These are phyloP conservation scores for Avahi laniger DNA, from an alignment of 2,797 vertebrate species.

Conservation along the genomic window DNA sequence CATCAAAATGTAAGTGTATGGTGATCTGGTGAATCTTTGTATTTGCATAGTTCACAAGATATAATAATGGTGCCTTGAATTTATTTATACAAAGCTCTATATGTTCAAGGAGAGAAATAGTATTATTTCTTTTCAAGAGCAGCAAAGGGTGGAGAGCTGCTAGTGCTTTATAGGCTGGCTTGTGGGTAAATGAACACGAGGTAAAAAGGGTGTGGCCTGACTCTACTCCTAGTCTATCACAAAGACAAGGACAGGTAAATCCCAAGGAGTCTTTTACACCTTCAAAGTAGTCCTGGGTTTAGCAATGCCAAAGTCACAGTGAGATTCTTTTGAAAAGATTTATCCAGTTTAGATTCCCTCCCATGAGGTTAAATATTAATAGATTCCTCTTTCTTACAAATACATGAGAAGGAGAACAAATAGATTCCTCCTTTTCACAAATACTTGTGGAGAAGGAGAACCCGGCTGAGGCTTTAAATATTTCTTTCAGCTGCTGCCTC, in stretches of 20 bases:
- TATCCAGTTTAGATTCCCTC: not conserved
- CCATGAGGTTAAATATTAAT: not conserved
- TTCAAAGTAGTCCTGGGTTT: not conserved
- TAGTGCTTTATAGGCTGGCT: not conserved
- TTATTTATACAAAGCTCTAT: not conserved
- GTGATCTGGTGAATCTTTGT: not conserved
- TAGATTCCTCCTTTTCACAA: not conserved
- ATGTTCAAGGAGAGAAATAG: not conserved
- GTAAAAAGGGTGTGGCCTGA: not conserved
- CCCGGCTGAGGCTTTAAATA: not conserved
- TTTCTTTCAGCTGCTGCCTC: not conserved
- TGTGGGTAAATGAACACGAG: not conserved
- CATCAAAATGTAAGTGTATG: not conserved
- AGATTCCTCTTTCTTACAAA: not conserved
- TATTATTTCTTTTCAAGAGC: not conserved
- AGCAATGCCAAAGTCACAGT: not conserved
- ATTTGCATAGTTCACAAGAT: not conserved
- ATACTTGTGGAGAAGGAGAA: not conserved
- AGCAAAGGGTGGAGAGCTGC: not conserved
- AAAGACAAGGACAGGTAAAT: not conserved
- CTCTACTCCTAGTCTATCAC: not conserved
- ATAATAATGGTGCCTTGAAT: not conserved
- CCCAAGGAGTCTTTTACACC: not conserved
- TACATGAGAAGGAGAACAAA: not conserved
- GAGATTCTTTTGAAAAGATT: not conserved